These are phyloP conservation scores for Augochlorella aurata DNA, from an alignment of 2,888 invertebrate genomes.

Conservation along the genomic window DNA sequence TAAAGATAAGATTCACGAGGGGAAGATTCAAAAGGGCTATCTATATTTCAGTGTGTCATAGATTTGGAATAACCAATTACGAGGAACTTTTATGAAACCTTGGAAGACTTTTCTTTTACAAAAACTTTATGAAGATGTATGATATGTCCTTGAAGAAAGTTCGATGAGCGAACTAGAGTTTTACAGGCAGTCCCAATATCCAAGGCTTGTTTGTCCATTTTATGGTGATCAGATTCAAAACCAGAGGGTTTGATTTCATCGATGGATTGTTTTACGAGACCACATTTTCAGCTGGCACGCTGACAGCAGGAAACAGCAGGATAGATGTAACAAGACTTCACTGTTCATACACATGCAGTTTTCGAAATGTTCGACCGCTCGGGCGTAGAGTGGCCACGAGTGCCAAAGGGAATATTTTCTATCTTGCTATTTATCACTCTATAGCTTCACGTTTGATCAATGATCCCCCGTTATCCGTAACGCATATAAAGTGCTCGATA, in stretches of 20 bases:
- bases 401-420: background rate
- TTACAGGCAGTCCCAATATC: background rate
- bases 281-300: slow-evolving; percentile 8
- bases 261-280: slow-evolving; percentile 17
- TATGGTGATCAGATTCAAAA: background rate
- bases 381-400: background rate
- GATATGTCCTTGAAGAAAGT: background rate
- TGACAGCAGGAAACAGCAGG: background rate
- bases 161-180: background rate
- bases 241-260: slow-evolving; percentile 22
- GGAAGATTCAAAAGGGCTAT: too few relatives aligned
- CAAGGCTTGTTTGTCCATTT: background rate
- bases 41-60: too few relatives aligned
- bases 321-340: slow-evolving; percentile 14
- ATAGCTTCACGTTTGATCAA: background rate
- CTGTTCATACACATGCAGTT: background rate
- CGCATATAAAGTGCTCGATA: background rate
- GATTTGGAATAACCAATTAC: too few relatives aligned
- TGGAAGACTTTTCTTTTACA: too few relatives aligned
- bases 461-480: background rate
- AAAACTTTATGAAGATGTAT: too few relatives aligned
- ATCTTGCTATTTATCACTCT: background rate
- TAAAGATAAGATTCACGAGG: too few relatives aligned
- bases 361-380: background rate
- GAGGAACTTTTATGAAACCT: too few relatives aligned